Evolutionary conservation across 1,140 invertebrate genomes (phyloP), one percentile per base, ranked within the genome.

Genomic region (Helicoverpa zea): DNA sequence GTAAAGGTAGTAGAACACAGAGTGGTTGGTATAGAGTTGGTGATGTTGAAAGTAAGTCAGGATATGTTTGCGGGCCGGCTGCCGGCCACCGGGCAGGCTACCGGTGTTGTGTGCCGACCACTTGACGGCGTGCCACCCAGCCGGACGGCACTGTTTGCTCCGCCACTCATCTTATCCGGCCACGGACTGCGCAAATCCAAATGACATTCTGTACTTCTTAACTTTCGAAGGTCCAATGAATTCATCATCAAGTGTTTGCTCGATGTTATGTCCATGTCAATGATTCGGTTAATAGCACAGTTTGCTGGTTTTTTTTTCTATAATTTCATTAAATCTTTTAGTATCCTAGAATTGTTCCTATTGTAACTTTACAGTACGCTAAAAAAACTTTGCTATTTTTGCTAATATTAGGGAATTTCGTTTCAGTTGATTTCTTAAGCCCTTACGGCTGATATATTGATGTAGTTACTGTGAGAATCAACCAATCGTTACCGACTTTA

Each of bases 41-140:
- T 84, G 87, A 81, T 87, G 86, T 87, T 85, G 87, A 88, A 84
- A 88, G 84, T 88, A 83, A 84, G 76, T 81, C 73, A 76, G 81
- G 84, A 84, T 86, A 85, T 91, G 89, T 92, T 92, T 92, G 90
- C 88, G 77, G 86, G 61, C 14, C 61, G 61, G 61, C 91, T 91
- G 92, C 91, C 88, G 90, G 92, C 92, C 92, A 93, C 92, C 89
- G 91, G 92, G 91, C 90, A 91, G 91, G 73, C 56, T 43, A 43
- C 35, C 35, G 35, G 35, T 43, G 51, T 90, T 93, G 92, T 93
- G 90, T 93, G 89, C 88, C 59, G 77, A 86, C 86, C 90, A 91
- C 91, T 93, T 84, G 68, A 85, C 72, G 47, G 49, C 59, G 72
- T 81, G 79, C 84, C 86, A 87, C 86, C 86, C 86, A 83, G 79